phyloP scores from a whole-genome alignment of 2,797 vertebrate species.

The Poeciliopsis presidionis region DNA sequence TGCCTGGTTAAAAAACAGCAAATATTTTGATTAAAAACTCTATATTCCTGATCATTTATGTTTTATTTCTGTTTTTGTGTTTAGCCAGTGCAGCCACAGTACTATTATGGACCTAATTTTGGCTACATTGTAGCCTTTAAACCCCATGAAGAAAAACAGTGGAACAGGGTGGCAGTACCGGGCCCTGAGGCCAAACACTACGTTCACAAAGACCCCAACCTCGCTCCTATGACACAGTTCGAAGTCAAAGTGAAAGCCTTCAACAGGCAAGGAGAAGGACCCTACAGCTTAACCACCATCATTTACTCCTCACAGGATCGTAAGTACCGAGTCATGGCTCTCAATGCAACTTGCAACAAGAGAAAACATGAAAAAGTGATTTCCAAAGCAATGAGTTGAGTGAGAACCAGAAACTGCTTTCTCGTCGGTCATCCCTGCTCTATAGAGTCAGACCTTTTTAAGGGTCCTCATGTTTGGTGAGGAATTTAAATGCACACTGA shows the following conservation, averaged over 20 bases:
- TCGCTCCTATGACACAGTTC: slow-evolving; percentile 86
- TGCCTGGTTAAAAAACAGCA: neutral
- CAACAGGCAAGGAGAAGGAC: slow-evolving; percentile 92
- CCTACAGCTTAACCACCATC: slow-evolving; percentile 87
- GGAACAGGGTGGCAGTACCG: slow-evolving; percentile 90
- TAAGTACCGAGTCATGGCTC: slow-evolving; percentile 70
- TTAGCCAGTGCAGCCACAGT: slow-evolving; percentile 93
- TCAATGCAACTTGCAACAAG: neutral
- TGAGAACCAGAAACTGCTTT: slow-evolving; percentile 38
- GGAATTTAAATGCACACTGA: slow-evolving; percentile 77
- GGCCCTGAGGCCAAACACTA: slow-evolving; percentile 88
- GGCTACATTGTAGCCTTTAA: slow-evolving; percentile 96
- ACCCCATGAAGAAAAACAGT: slow-evolving; percentile 81
- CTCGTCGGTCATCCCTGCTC: slow-evolving; percentile 38
- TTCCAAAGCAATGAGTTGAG: slow-evolving; percentile 14
- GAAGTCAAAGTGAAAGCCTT: slow-evolving; percentile 96
- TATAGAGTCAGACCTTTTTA: slow-evolving; percentile 27
- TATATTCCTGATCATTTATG: neutral
- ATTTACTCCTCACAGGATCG: slow-evolving; percentile 92
- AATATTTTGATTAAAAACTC: neutral
- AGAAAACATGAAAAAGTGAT: slow-evolving; percentile 16
- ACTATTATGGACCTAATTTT: slow-evolving; percentile 92
- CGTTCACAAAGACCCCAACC: slow-evolving; percentile 90
- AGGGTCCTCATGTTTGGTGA: slow-evolving; percentile 58
- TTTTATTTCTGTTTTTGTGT: slow-evolving; percentile 30